Base-by-base conservation (phyloP, 2,888 invertebrate genomes). In the Sisyra terminalis region DNA sequence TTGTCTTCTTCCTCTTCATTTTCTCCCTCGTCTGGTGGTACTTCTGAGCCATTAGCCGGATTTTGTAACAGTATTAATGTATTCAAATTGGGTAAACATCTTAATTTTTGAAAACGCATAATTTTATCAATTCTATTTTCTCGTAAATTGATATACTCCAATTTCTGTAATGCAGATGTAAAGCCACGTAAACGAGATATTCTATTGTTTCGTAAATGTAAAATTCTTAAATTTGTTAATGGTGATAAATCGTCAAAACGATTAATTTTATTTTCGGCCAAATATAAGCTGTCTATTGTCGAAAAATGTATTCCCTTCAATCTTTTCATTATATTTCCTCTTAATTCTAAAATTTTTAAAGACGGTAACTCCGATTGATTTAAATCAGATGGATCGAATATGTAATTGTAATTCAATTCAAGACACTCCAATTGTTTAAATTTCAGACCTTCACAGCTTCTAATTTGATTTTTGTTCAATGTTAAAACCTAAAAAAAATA, bases 131-230 rank as follows among this genome's bases (percentile, higher is more conserved):
- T 65, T 47, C 64, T 65, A 47, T 74, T 74, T 46, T 64, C 64
- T 2, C 76, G 56, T 18, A 76, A 49, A 54, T 76, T 76, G 1
- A 76, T 36, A 45, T 75, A 75, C 29, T 55, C 57, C 13, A 76
- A 55, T 45, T 67, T 70, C 4, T 45, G 57, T 30, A 67, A 52
- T 1, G 47, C 50, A 9, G 55, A 52, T 8, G 60, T 53, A 47
- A 76, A 74, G 1, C 74, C 74, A 24, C 69, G 58, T 9, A 76
- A 52, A 34, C 61, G 57, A 39, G 57, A 64, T 45, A 76, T 63
- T 9, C 66, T 69, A 58, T 89, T 89, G 36, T 70, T 67, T 1
- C 86, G 71, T 29, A 87, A 57, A 53, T 88, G 86, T 10, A 89
- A 59, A 13, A 79, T 71, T 46, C 72, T 69, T 45, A 89, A 58